A percentile compares a stretch with the other conserved stretches of the same genome.
Evolutionary conservation across 2,797 vertebrate species (phyloP).

Genomic region (Antrozous pallidus): DNA sequence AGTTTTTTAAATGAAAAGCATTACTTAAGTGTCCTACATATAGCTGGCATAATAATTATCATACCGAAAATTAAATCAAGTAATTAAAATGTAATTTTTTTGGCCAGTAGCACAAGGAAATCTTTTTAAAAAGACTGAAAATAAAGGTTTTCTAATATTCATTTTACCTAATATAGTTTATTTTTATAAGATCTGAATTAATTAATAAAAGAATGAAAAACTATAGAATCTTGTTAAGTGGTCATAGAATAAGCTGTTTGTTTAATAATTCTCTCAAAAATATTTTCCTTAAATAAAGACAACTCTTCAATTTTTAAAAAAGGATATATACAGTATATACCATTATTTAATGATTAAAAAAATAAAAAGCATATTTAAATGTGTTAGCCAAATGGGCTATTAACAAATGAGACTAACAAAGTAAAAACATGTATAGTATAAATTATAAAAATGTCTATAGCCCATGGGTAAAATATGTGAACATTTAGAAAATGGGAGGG

Average conservation of each 20-base stretch:
- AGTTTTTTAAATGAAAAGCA: not conserved
- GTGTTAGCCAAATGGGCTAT: slow-evolving; percentile 38
- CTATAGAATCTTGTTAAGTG: slow-evolving; percentile 78
- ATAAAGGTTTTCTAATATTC: slow-evolving; percentile 38
- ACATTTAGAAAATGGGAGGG: slow-evolving; percentile 49
- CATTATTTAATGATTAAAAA: slow-evolving; percentile 49
- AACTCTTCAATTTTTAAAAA: slow-evolving; percentile 57
- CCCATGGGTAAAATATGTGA: slow-evolving; percentile 39
- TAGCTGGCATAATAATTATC: slow-evolving; percentile 50
- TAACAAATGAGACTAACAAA: slow-evolving; percentile 49
- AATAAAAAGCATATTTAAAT: slow-evolving; percentile 38
- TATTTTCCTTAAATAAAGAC: slow-evolving; percentile 70
- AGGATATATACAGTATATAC: not conserved
- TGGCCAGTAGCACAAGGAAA: slow-evolving; percentile 61
- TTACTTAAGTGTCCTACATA: slow-evolving; percentile 44
- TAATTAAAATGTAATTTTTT: slow-evolving; percentile 51
- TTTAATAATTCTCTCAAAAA: slow-evolving; percentile 81
- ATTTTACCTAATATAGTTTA: slow-evolving; percentile 48
- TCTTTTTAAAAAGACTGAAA: slow-evolving; percentile 43
- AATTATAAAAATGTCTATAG: slow-evolving; percentile 50
- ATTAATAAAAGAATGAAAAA: slow-evolving; percentile 85
- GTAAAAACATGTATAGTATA: not conserved
- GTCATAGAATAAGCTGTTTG: slow-evolving; percentile 69
- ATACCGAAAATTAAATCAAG: slow-evolving; percentile 44
- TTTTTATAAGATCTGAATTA: slow-evolving; percentile 23